Conservation (phyloP, 1,140 invertebrate species). For the Drosophila mojavensis region DNA sequence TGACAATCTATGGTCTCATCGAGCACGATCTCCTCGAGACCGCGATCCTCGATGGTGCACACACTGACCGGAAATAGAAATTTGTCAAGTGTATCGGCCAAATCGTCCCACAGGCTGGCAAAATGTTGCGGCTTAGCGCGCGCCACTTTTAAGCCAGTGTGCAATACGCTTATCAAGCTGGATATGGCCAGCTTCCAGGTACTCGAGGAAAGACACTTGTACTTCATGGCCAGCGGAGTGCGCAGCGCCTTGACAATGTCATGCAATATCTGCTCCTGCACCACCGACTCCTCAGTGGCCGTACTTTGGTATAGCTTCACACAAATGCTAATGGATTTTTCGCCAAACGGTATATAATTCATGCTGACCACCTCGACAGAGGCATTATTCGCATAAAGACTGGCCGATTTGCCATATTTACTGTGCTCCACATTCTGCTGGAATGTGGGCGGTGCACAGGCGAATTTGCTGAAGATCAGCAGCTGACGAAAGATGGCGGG, state of each 20-base stretch:
- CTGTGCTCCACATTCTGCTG: conserved; percentile 85
- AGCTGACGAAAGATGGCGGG: conserved; percentile 92
- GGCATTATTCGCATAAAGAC: conserved; percentile 79
- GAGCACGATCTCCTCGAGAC: conserved; percentile 91
- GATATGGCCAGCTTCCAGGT: conserved; percentile 95
- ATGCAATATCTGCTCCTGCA: conserved; percentile 90
- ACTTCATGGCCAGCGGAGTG: conserved; percentile 92
- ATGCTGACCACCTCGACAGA: conserved; percentile 91
- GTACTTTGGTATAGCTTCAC: conserved; percentile 93
- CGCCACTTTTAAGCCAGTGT: conserved; percentile 94
- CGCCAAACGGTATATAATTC: conserved; percentile 95
- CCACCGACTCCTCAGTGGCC: conserved; percentile 89
- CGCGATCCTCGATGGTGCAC: conserved; percentile 87
- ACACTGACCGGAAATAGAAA: conserved; percentile 92
- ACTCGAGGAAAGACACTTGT: conserved; percentile 91
- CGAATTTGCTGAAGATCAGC: conserved; percentile 90
- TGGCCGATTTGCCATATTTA: conserved; percentile 69
- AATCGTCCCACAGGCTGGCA: conserved; percentile 91
- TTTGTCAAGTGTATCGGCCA: conserved; percentile 94
- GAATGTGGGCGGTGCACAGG: conserved; percentile 88
- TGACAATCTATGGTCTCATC: conserved; percentile 95
- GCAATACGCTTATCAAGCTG: conserved; percentile 91
- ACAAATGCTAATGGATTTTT: conserved; percentile 92
- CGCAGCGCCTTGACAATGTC: conserved; percentile 90
- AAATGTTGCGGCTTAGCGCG: conserved; percentile 90